A percentile compares a stretch with the other conserved stretches of the same genome.
Evolutionary conservation across 2,113 vertebrate genomes (phyloP).

Genomic region (Probosciger aterrimus): DNA sequence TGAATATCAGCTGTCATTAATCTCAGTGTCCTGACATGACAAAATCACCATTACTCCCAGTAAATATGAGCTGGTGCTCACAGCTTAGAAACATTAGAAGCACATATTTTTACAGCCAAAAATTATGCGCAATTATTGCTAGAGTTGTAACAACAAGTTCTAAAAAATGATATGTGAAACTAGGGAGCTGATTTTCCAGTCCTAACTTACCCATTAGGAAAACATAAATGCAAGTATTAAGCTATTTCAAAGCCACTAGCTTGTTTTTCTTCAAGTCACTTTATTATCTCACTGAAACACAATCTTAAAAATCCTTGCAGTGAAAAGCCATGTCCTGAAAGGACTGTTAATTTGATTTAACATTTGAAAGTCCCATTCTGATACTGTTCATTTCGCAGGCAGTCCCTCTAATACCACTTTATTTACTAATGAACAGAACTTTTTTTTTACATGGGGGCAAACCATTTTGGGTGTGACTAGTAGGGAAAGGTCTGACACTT

Average conservation of each 20-base stretch:
- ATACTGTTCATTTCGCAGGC: background rate
- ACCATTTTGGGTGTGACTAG: background rate
- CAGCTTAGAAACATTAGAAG: conserved; percentile 20
- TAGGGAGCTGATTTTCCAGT: background rate
- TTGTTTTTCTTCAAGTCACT: background rate
- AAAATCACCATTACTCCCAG: conserved; percentile 31
- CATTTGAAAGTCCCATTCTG: background rate
- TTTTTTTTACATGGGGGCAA: background rate
- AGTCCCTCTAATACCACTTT: background rate
- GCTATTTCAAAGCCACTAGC: background rate
- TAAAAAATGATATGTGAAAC: background rate
- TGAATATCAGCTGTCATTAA: conserved; percentile 22
- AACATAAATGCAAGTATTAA: background rate
- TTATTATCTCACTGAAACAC: background rate
- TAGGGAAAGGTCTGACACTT: background rate
- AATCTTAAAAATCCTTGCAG: background rate
- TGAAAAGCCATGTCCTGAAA: background rate
- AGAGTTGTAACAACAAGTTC: conserved; percentile 2
- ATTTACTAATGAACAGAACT: background rate
- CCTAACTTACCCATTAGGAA: background rate
- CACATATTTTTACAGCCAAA: background rate
- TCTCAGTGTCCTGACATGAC: background rate
- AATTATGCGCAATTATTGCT: background rate
- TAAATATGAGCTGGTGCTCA: background rate
- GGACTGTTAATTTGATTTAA: background rate